A percentile compares a stretch with the other conserved stretches of the same genome.
These are phyloP conservation scores for Archaeoteleia sp. DNA, from an alignment of 2,888 invertebrate genomes.

Conservation along the genomic window DNA sequence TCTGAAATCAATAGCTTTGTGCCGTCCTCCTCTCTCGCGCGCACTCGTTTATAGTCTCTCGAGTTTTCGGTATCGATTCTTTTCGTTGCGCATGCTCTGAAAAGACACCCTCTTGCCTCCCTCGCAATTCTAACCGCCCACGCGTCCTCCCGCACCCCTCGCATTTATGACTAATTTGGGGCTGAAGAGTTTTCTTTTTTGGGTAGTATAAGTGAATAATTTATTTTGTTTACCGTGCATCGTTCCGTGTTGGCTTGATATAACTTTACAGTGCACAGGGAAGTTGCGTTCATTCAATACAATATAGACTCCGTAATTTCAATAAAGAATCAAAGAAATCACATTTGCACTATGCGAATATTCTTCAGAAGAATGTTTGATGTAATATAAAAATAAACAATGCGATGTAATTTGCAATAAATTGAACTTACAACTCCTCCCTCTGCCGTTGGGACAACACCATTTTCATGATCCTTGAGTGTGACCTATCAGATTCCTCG, in stretches of 20 bases:
- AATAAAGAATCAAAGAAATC: too few relatives aligned
- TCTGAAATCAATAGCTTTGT: slow-evolving; percentile 28
- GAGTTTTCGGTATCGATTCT: slow-evolving; percentile 64
- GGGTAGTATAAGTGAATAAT: too few relatives aligned
- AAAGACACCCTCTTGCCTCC: slow-evolving; percentile 46
- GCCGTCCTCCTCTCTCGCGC: not conserved
- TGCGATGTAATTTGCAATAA: slow-evolving; percentile 39
- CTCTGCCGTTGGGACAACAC: slow-evolving; percentile 99
- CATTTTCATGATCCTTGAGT: slow-evolving; percentile 93
- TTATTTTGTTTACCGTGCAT: too few relatives aligned
- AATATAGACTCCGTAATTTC: too few relatives aligned
- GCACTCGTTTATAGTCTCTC: slow-evolving; percentile 8
- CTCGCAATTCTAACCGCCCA: slow-evolving; percentile 35
- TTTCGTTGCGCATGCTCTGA: slow-evolving; percentile 66
- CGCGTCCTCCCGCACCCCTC: slow-evolving; percentile 50
- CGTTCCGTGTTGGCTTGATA: too few relatives aligned
- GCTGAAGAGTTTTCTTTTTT: slow-evolving; percentile 40
- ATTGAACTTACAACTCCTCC: slow-evolving; percentile 96
- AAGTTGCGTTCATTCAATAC: too few relatives aligned
- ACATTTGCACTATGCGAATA: not conserved
- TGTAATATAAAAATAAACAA: not conserved
- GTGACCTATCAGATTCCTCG: slow-evolving; percentile 67
- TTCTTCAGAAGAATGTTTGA: not conserved
- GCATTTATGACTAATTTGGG: slow-evolving; percentile 60
- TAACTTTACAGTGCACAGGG: too few relatives aligned